These are phyloP conservation scores for Mizuhopecten yessoensis DNA, from an alignment of 1,140 invertebrate species.

Conservation along the genomic window DNA sequence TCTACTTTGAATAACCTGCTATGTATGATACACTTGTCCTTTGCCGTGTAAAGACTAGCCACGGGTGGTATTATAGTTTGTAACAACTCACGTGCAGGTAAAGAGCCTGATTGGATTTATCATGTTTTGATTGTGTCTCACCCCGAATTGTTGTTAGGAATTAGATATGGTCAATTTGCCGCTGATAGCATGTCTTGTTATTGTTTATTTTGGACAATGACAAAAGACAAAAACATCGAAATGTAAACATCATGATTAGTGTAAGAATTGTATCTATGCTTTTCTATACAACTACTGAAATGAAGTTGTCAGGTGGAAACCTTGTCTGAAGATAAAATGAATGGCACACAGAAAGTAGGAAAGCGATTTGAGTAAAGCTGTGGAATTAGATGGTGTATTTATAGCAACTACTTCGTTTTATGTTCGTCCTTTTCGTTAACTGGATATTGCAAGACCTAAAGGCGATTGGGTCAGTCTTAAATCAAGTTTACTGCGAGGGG, in stretches of 20 bases:
- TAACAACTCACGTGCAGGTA: background rate
- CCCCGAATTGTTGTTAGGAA: background rate
- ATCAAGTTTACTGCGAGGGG: no score
- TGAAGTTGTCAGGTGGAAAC: no score
- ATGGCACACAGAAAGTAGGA: no score
- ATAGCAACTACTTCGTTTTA: no score
- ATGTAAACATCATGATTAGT: background rate
- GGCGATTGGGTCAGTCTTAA: no score
- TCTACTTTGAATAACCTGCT: no score
- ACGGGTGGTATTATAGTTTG: background rate
- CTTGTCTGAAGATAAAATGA: background rate
- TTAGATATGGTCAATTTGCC: constrained; percentile 3
- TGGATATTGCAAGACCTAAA: no score
- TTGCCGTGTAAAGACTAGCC: background rate
- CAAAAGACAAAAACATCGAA: background rate
- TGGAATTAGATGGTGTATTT: no score
- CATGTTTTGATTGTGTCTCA: background rate
- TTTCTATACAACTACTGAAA: background rate
- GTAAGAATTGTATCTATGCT: background rate
- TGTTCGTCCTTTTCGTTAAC: no score
- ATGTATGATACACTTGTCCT: background rate
- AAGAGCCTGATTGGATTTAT: no score
- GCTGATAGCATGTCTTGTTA: constrained; percentile 12
- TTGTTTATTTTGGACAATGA: constrained; percentile 8
- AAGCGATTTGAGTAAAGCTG: no score